Evolutionary conservation across 2,113 vertebrate genomes (phyloP).

Genomic region (Neotoma lepida): DNA sequence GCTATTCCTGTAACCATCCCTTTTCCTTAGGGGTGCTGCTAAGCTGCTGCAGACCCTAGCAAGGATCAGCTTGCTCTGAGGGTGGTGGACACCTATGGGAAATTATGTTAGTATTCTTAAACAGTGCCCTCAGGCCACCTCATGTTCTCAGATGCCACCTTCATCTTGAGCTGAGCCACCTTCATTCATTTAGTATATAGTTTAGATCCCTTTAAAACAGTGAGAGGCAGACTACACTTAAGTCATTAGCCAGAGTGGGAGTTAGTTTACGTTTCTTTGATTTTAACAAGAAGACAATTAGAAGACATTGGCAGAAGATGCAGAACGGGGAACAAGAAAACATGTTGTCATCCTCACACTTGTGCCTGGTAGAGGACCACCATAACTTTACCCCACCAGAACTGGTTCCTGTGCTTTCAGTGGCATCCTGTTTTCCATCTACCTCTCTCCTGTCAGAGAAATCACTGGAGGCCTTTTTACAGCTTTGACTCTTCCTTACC

Average conservation of each 20-base stretch:
- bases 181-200: background rate
- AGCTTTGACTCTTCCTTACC: conserved; percentile 62
- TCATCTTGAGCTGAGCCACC: conserved; percentile 44
- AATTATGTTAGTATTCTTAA: too few species aligned
- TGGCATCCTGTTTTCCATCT: conserved; percentile 12
- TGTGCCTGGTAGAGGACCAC: background rate
- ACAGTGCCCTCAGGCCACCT: background rate
- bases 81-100: too few species aligned
- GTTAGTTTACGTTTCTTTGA: conserved; percentile 33
- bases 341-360: background rate
- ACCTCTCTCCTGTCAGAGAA: conserved; percentile 47
- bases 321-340: background rate
- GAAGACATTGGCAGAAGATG: background rate
- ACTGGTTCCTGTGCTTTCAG: background rate
- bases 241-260: background rate
- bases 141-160: background rate
- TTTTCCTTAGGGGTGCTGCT: background rate
- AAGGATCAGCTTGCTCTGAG: background rate
- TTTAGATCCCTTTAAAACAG: conserved; percentile 12
- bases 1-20: background rate
- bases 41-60: background rate
- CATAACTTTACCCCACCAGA: background rate
- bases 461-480: conserved; percentile 52
- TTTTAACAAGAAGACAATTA: conserved; percentile 28
- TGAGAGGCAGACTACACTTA: background rate